Evolutionary conservation across 2,888 invertebrate species (phyloP).

Genomic region (Luperina testacea): DNA sequence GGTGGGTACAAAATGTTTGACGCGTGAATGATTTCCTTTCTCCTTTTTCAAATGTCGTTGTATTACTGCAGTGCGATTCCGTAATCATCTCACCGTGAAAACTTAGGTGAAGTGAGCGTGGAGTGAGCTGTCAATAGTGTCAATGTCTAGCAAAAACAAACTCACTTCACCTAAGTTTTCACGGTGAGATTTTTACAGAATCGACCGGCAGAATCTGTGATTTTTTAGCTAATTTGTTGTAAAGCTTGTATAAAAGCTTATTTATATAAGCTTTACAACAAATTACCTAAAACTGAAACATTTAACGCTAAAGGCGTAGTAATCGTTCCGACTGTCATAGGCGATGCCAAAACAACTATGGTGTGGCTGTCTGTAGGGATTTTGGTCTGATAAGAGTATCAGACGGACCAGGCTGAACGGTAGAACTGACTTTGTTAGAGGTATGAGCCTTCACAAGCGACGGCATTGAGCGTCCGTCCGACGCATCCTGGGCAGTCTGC

Average conservation of each 20-base stretch:
- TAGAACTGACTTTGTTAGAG: not conserved
- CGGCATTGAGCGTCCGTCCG: not conserved
- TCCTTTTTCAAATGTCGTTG: not conserved
- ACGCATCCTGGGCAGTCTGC: not conserved
- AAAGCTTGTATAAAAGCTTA: not conserved
- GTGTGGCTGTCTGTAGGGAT: not conserved
- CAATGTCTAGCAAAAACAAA: too few species aligned
- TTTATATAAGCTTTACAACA: not conserved
- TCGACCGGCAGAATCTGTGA: too few species aligned
- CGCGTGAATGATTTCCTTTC: constrained; percentile 21
- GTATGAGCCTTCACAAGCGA: not conserved
- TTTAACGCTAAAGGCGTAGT: not conserved
- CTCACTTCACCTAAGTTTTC: too few species aligned
- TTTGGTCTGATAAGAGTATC: not conserved
- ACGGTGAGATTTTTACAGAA: too few species aligned
- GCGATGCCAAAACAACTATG: not conserved
- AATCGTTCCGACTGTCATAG: not conserved
- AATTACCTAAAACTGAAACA: not conserved
- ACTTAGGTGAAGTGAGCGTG: too few species aligned
- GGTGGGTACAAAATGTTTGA: not conserved
- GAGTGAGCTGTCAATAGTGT: too few species aligned
- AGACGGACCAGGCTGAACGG: not conserved
- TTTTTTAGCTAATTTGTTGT: not conserved
- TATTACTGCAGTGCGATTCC: too few species aligned
- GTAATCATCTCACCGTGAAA: too few species aligned